phyloP scores from a whole-genome alignment of 2,113 vertebrate genomes.

The Lanius ludovicianus region DNA sequence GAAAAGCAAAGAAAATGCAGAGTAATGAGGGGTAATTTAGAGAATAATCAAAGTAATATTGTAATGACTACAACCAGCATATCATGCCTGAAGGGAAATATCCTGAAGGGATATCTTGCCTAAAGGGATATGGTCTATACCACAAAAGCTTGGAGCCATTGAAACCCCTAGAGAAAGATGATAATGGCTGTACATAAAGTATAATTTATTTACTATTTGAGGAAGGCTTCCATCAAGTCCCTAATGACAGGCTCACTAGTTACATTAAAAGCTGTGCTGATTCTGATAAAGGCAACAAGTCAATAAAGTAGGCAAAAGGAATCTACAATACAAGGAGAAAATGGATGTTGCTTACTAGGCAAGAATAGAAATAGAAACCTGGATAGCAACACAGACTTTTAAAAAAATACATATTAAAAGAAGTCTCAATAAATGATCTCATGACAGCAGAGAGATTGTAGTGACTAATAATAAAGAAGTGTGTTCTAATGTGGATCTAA shows the following conservation, averaged over 20 bases:
- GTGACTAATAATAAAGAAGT: not conserved
- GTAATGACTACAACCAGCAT: slow-evolving; percentile 42
- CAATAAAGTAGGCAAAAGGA: slow-evolving; percentile 32
- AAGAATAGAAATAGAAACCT: not conserved
- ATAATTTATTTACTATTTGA: slow-evolving; percentile 72
- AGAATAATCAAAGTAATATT: slow-evolving; percentile 63
- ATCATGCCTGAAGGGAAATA: slow-evolving; percentile 62
- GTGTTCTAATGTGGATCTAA: not conserved
- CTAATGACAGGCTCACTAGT: slow-evolving; percentile 44
- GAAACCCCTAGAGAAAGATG: slow-evolving; percentile 56
- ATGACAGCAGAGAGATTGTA: not conserved
- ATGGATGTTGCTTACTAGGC: not conserved
- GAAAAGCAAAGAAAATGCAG: slow-evolving; percentile 50
- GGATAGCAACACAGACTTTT: not conserved
- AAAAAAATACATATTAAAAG: not conserved
- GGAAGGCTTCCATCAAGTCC: slow-evolving; percentile 52
- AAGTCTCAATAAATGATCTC: not conserved
- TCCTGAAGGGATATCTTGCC: slow-evolving; percentile 62
- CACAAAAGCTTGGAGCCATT: slow-evolving; percentile 53
- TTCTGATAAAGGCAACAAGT: slow-evolving; percentile 45
- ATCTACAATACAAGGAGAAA: not conserved
- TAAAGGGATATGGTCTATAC: slow-evolving; percentile 51
- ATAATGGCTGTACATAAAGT: slow-evolving; percentile 58
- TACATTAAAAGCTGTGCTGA: slow-evolving; percentile 51
- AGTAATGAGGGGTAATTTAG: slow-evolving; percentile 56